Evolutionary conservation across 1,140 invertebrate species (phyloP).

Genomic region (Neotoxoptera formosana): DNA sequence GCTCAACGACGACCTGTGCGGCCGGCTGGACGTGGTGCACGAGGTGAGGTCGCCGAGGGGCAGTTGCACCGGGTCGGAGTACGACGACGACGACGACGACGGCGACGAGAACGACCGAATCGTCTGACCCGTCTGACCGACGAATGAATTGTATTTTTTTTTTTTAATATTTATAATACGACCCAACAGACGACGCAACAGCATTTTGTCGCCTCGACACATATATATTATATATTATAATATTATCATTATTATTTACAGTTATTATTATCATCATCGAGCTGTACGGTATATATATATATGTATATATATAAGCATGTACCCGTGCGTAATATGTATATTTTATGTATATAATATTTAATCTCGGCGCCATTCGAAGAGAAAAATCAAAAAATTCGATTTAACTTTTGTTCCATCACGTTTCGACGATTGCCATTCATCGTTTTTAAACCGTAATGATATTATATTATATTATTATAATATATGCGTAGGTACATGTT

Average conservation of each 20-base stretch:
- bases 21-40: conserved; percentile 18
- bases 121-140: too few relatives aligned
- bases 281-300: neutral
- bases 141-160: too few relatives aligned
- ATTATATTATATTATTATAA: neutral
- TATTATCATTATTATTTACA: neutral
- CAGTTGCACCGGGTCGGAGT: conserved; percentile 23
- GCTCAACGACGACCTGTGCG: conserved; percentile 43
- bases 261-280: neutral
- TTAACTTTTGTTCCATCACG: neutral
- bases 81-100: neutral
- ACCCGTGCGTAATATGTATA: too few relatives aligned
- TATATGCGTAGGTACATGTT: neutral
- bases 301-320: too few relatives aligned
- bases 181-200: neutral
- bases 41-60: neutral
- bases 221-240: too few relatives aligned
- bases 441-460: neutral
- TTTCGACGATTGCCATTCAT: neutral
- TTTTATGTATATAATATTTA: neutral
- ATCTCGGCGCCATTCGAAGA: neutral
- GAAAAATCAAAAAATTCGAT: neutral
- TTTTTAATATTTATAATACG: neutral
- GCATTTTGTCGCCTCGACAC: neutral
- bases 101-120: neutral